A percentile compares a stretch with the other conserved stretches of the same genome.
Conservation (phyloP, 2,113 vertebrate species). For the Bos javanicus region DNA sequence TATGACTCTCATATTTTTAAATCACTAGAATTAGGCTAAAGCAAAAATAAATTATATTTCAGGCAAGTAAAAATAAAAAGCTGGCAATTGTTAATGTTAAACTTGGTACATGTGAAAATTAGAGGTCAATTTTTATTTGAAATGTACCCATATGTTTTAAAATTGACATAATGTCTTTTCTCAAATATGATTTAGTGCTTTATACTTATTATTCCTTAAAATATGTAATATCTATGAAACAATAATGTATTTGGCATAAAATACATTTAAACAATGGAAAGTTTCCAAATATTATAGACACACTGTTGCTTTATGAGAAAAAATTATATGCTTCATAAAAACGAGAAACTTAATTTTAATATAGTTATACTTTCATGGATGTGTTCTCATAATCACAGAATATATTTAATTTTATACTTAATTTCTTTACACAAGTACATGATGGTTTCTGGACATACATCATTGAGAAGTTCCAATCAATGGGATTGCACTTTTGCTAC, state of each 20-base stretch:
- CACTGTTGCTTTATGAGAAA: neutral
- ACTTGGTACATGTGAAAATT: neutral
- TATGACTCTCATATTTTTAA: neutral
- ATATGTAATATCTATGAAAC: neutral
- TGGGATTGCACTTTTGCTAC: constrained; percentile 42
- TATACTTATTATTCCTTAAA: neutral
- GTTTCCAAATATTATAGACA: neutral
- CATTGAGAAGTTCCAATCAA: constrained; percentile 21
- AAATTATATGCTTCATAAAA: constrained; percentile 56
- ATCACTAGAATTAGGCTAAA: neutral
- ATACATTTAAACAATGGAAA: neutral
- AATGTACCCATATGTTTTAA: neutral
- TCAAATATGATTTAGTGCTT: neutral
- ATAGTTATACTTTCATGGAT: constrained; percentile 6
- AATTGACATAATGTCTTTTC: neutral
- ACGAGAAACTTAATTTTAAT: constrained; percentile 22
- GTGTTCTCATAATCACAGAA: constrained; percentile 48
- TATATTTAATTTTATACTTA: constrained; percentile 36
- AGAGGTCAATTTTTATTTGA: neutral
- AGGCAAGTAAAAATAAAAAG: neutral
- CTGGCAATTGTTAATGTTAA: neutral
- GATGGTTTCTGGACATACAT: constrained; percentile 43
- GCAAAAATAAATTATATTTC: neutral
- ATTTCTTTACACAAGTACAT: constrained; percentile 41
- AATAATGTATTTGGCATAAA: neutral